Base-by-base conservation (phyloP, 2,888 invertebrate genomes). In the Pachymerium ferrugineum region DNA sequence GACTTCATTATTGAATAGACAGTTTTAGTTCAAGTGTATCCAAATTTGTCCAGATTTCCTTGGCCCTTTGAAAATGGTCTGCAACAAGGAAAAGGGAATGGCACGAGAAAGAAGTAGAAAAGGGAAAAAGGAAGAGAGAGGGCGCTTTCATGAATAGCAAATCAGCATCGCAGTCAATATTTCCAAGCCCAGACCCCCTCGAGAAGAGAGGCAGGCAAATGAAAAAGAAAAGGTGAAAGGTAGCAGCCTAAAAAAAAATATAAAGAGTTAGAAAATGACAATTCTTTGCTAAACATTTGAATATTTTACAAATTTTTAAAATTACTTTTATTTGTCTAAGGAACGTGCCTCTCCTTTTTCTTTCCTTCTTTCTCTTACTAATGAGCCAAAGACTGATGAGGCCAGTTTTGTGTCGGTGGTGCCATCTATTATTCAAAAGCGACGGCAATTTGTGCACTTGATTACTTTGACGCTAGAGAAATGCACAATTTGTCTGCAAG, bases 131-230 rank as follows among this genome's bases (percentile, higher is more conserved):
- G 12, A 62, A 62, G 62, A 62, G 62, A 62, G 28, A 28, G 25
- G 62, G 25, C 6, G 62, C 62, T 62, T 62, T 62, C 62, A 62
- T 62, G 62, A 62, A 62, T 62, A 62, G 62, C 62, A 62, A 62
- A 62, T 62, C 62, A 28, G 62, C 62, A 62, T 62, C 62, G 62
- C 62, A 62, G 62, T 62, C 62, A 62, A 62, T 62, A 62, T 62
- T 62, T 62, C 28, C 25, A 28, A 28, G 62, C 25, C 62, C 25
- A 62, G 62, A 28, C 62, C 14, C 62, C 62, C 62, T 62, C 28
- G 62, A 62, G 62, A 62, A 28, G 28, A 62, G 28, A 22, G 62
- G 28, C 25, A 28, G 38, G 28, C n/a, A n/a, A n/a, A n/a, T n/a
- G n/a, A n/a, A 62, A 62, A 62, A 28, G 62, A 62, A 62, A 62